A percentile compares a stretch with the other conserved stretches of the same genome.
These are phyloP conservation scores for Clarias pachynema DNA, from an alignment of 2,797 vertebrate species.

Conservation along the genomic window DNA sequence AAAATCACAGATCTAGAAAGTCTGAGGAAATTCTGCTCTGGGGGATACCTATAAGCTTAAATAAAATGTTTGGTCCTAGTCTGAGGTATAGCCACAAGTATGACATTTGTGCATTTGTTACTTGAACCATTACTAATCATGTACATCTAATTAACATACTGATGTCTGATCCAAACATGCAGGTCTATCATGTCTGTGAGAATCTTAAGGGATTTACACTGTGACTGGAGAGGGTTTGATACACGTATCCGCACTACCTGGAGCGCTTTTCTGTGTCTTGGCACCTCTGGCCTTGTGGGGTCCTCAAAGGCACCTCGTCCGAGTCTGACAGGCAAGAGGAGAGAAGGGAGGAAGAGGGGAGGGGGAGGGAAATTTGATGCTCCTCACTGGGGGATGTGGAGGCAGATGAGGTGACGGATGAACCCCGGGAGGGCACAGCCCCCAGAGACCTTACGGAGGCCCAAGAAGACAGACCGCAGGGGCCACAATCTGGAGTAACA, in stretches of 20 bases:
- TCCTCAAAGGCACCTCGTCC: conserved; percentile 52
- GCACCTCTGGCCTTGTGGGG: conserved; percentile 49
- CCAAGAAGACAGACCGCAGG: conserved; percentile 50
- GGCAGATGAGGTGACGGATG: conserved; percentile 67
- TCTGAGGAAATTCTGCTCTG: conserved; percentile 1
- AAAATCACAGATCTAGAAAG: neutral
- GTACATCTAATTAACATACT: neutral
- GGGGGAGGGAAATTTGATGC: conserved; percentile 73
- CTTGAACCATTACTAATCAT: neutral
- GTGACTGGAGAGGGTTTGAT: conserved; percentile 48
- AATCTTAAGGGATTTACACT: conserved; percentile 1
- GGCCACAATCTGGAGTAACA: conserved; percentile 61
- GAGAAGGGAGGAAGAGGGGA: conserved; percentile 75
- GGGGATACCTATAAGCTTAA: neutral
- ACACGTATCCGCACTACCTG: conserved; percentile 75
- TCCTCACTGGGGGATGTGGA: conserved; percentile 73
- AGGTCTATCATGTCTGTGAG: neutral
- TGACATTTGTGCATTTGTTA: neutral
- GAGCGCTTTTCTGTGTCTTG: conserved; percentile 67
- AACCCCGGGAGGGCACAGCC: conserved; percentile 62
- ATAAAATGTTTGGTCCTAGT: neutral
- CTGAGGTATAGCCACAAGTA: neutral
- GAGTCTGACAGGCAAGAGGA: conserved; percentile 53
- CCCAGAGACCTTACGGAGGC: conserved; percentile 52
- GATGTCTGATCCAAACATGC: conserved; percentile 1